These are phyloP conservation scores for Peromyscus polionotus DNA, from an alignment of 2,113 vertebrate species.

Conservation along the genomic window DNA sequence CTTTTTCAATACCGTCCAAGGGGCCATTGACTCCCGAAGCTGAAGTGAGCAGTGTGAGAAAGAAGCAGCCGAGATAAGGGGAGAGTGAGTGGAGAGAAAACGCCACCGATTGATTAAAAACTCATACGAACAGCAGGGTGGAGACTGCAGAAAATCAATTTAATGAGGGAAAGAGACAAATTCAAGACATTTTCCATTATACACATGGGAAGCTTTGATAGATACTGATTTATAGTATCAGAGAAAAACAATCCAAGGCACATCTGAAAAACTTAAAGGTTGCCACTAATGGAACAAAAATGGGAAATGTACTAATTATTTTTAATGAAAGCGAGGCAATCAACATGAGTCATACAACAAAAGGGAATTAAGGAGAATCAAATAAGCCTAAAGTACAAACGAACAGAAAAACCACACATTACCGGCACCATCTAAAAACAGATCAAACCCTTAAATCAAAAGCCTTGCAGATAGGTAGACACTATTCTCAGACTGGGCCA, in stretches of 20 bases:
- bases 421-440: not conserved
- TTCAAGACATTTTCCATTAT: conserved; percentile 70
- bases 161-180: conserved; percentile 79
- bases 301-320: not conserved
- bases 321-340: conserved; percentile 49
- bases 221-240: conserved; percentile 32
- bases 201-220: conserved; percentile 70
- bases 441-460: conserved; percentile 30
- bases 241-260: conserved; percentile 62
- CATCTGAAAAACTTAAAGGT: conserved; percentile 50
- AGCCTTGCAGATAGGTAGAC: not conserved
- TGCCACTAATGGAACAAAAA: conserved; percentile 10
- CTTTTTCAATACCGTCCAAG: conserved; percentile 33
- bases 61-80: conserved; percentile 42
- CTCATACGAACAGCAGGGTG: conserved; percentile 69
- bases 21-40: conserved; percentile 15
- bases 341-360: not conserved
- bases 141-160: conserved; percentile 75
- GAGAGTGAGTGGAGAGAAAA: conserved; percentile 55
- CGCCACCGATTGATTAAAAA: conserved; percentile 79
- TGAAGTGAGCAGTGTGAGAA: not conserved
- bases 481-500: not conserved
- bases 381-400: conserved; percentile 1
- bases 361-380: not conserved
- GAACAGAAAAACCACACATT: not conserved